Evolutionary conservation across 2,113 vertebrate species (phyloP).

Genomic region (Neopipo cinnamomea): DNA sequence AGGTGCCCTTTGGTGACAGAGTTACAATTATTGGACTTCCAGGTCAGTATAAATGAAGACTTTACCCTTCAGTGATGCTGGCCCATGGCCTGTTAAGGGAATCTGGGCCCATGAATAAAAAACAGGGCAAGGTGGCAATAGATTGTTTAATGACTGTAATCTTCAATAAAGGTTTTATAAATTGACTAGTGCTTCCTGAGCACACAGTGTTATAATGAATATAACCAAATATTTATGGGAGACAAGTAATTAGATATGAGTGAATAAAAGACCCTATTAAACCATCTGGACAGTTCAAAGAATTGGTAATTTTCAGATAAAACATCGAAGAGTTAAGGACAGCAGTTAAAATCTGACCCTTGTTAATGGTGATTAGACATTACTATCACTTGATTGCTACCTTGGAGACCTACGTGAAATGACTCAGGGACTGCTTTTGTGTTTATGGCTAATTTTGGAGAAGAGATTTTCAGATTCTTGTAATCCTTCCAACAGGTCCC

Average conservation of each 20-base stretch:
- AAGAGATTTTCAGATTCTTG: background rate
- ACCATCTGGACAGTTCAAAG: conserved; percentile 38
- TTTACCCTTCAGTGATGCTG: background rate
- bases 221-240: conserved; percentile 30
- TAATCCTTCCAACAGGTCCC: background rate
- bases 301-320: background rate
- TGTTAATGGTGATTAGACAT: background rate
- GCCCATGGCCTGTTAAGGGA: background rate
- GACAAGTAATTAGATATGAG: conserved; percentile 35
- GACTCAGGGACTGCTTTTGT: background rate
- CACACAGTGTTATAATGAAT: background rate
- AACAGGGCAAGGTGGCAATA: background rate
- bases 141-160: background rate
- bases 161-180: background rate
- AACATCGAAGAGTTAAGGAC: background rate
- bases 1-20: background rate
- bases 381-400: background rate
- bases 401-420: background rate
- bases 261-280: conserved; percentile 1
- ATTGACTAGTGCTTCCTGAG: background rate
- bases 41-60: background rate
- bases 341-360: conserved; percentile 18
- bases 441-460: background rate
- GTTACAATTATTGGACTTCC: background rate
- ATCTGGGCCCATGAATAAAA: background rate